Evolutionary conservation across 2,888 invertebrate genomes (phyloP).

Genomic region (Busseola fusca): DNA sequence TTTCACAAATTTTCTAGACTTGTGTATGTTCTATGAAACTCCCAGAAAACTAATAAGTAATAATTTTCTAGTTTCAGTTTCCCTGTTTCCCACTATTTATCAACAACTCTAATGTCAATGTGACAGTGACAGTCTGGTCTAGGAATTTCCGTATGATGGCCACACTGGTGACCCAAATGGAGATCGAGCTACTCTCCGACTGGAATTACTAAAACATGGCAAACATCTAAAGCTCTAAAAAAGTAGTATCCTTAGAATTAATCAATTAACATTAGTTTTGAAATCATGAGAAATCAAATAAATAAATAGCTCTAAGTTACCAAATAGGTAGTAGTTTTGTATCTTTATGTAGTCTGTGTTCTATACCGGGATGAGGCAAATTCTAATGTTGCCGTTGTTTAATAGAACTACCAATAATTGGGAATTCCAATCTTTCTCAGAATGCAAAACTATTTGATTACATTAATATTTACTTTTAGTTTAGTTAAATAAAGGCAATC

Average conservation of each 20-base stretch:
- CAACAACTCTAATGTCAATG: slow-evolving; percentile 31
- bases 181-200: neutral
- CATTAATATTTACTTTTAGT: neutral
- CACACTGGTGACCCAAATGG: neutral
- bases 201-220: neutral
- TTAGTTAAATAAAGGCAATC: neutral
- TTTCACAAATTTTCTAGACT: neutral
- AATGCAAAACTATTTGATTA: neutral
- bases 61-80: neutral
- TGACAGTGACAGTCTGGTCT: neutral
- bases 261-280: neutral
- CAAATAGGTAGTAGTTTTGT: neutral
- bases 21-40: neutral
- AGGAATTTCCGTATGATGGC: neutral
- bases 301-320: no score
- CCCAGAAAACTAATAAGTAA: neutral
- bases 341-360: neutral
- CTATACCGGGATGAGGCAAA: neutral
- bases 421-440: neutral
- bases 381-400: neutral
- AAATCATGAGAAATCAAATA: neutral
- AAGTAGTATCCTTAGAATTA: neutral
- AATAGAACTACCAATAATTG: neutral
- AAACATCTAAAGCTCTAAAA: no score
- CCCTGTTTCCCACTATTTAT: slow-evolving; percentile 45